A percentile compares a stretch with the other conserved stretches of the same genome.
Conservation (phyloP, 2,797 vertebrate species). For the Tenualosa ilisha region DNA sequence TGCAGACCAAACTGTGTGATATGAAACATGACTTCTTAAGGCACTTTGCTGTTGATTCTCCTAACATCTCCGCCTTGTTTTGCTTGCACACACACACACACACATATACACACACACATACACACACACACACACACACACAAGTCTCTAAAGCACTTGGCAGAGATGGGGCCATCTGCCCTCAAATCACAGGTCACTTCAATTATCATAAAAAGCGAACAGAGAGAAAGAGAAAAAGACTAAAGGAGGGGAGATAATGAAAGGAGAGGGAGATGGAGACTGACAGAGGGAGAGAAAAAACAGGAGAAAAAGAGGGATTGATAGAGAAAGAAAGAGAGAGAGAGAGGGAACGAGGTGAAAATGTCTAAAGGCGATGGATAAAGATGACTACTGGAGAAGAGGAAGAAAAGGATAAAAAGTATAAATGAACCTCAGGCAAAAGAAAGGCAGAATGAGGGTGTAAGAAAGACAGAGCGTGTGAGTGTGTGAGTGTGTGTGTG, state of each 20-base stretch:
- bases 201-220: conserved; percentile 44
- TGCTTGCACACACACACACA: neutral
- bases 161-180: conserved; percentile 33
- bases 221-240: conserved; percentile 27
- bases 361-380: neutral
- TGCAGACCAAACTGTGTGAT: neutral
- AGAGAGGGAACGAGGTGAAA: conserved; percentile 5
- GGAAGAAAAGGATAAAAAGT: neutral
- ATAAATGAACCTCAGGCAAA: neutral
- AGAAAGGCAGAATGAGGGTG: neutral
- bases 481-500: neutral
- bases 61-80: neutral
- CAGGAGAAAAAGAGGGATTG: neutral
- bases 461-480: neutral
- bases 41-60: neutral
- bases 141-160: neutral
- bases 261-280: conserved; percentile 22
- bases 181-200: conserved; percentile 44
- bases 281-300: conserved; percentile 26
- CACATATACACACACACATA: neutral
- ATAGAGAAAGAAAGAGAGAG: neutral
- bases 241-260: conserved; percentile 21
- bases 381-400: neutral
- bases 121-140: neutral
- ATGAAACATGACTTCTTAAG: neutral